These are phyloP conservation scores for Drosophila falleni DNA, from an alignment of 2,888 invertebrate genomes.

Conservation along the genomic window DNA sequence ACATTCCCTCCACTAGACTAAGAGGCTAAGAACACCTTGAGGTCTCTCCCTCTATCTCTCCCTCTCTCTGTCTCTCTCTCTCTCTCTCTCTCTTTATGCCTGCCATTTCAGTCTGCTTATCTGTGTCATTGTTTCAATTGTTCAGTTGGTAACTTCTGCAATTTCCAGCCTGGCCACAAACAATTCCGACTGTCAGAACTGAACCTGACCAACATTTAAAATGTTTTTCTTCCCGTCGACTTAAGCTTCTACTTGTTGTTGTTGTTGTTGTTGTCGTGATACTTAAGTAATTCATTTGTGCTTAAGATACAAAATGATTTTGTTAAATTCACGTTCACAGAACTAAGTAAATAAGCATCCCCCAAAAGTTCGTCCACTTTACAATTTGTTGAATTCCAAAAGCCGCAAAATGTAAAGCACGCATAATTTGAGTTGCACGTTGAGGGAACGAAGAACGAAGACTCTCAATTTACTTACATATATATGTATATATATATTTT, in stretches of 20 bases:
- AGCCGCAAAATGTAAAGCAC: conserved; percentile 77
- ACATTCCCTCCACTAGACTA: conserved; percentile 31
- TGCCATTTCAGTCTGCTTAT: conserved; percentile 32
- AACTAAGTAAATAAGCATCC: conserved; percentile 77
- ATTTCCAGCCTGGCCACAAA: conserved; percentile 52
- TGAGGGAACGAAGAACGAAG: neutral
- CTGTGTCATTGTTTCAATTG: conserved; percentile 65
- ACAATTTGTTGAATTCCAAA: conserved; percentile 48
- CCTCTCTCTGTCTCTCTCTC: neutral
- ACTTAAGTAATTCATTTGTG: conserved; percentile 78
- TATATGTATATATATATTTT: conserved; percentile 5
- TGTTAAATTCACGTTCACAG: conserved; percentile 69
- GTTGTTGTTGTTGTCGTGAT: conserved; percentile 29
- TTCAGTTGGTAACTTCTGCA: conserved; percentile 53
- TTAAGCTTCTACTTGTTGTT: conserved; percentile 25
- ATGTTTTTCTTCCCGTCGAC: conserved; percentile 37
- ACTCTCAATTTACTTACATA: conserved; percentile 19
- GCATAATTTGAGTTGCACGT: conserved; percentile 69
- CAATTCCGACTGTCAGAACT: conserved; percentile 40
- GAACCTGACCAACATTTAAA: conserved; percentile 44
- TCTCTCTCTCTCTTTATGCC: neutral
- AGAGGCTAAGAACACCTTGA: conserved; percentile 40
- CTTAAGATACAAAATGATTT: conserved; percentile 75
- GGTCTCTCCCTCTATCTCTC: neutral
- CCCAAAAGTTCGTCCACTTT: conserved; percentile 45